Percentiles rank a stretch among this genome's conserved stretches.
These are phyloP conservation scores for Galago senegalensis DNA, from an alignment of 2,797 vertebrate species.

Conservation along the genomic window DNA sequence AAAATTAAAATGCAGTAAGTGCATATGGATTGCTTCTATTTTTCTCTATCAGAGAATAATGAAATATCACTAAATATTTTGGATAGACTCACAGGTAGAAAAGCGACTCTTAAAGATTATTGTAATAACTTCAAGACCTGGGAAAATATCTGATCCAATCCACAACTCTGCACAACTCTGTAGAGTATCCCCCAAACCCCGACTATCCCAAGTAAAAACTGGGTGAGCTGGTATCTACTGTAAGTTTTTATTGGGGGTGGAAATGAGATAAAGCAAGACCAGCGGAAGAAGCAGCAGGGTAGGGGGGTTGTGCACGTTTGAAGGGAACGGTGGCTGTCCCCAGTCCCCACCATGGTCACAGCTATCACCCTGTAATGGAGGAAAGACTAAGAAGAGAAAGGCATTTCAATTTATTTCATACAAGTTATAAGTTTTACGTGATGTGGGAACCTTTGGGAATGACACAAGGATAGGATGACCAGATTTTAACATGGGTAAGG, in stretches of 20 bases:
- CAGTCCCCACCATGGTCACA: no score
- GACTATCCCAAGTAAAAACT: no score
- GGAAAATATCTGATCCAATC: neutral
- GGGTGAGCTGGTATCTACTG: rapidly evolving
- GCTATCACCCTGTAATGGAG: neutral
- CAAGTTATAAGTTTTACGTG: neutral
- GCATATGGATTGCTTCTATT: neutral
- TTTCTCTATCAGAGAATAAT: neutral
- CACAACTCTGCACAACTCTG: neutral
- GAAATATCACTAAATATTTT: neutral
- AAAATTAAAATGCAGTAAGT: neutral
- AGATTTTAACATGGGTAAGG: no score
- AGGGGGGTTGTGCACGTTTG: rapidly evolving
- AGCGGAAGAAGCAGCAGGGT: neutral
- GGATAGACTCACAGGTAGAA: neutral
- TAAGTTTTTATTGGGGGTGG: neutral
- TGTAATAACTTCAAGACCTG: neutral
- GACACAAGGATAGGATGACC: no score
- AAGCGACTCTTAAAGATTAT: neutral
- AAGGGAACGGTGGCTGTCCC: neutral
- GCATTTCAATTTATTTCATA: neutral
- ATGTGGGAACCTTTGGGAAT: neutral
- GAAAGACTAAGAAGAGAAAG: neutral
- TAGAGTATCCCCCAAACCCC: no score
- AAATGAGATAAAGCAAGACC: no score